Percentiles rank a stretch among this genome's conserved stretches.
Evolutionary conservation across 2,113 vertebrate species (phyloP).

Genomic region (Origma solitaria): DNA sequence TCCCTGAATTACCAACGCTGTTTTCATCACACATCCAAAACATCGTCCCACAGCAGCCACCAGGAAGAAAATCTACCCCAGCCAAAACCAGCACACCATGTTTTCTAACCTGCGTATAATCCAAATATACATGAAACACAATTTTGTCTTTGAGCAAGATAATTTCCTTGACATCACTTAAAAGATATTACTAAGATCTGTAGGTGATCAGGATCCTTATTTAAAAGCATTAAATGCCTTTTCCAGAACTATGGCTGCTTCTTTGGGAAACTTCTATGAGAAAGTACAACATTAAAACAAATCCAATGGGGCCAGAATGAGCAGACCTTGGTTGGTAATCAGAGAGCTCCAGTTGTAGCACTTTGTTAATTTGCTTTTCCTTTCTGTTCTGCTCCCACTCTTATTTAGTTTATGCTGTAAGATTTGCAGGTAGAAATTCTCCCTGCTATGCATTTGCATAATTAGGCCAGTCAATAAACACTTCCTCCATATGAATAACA

Average conservation of each 20-base stretch:
- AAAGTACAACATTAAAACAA: background rate
- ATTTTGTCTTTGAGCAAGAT: background rate
- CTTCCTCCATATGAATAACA: background rate
- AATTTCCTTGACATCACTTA: background rate
- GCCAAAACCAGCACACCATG: background rate
- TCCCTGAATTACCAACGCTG: background rate
- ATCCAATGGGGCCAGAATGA: background rate
- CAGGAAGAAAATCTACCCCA: background rate
- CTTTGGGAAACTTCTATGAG: background rate
- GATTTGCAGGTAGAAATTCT: slow-evolving; percentile 18
- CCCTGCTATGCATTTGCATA: background rate
- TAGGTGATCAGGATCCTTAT: no score
- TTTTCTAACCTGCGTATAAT: background rate
- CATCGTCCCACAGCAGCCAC: background rate
- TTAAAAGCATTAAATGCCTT: background rate
- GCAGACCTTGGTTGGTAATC: background rate
- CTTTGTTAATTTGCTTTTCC: background rate
- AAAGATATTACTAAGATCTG: background rate
- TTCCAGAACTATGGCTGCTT: background rate
- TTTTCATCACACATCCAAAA: background rate
- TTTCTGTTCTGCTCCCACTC: background rate
- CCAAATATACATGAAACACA: background rate
- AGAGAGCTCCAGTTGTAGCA: background rate
- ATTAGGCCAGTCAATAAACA: background rate
- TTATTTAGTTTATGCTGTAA: background rate